Conservation (phyloP, 2,797 vertebrate species). For the Sparidentex hasta region DNA sequence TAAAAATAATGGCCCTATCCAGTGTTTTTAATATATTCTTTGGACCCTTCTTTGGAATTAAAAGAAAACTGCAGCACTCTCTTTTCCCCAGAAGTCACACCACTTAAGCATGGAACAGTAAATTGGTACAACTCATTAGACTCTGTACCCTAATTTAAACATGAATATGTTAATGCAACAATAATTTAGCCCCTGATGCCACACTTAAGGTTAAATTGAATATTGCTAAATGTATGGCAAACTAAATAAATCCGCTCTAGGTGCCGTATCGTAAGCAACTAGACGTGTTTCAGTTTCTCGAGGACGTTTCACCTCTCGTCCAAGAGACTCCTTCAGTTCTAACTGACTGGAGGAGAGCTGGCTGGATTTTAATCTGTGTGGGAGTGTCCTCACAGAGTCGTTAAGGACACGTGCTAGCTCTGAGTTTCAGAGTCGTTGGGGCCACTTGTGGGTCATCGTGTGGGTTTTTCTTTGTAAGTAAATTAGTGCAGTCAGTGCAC, state of each 20-base stretch:
- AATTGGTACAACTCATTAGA: constrained; percentile 2
- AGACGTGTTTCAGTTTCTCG: no score
- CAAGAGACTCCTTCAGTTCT: no score
- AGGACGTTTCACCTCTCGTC: no score
- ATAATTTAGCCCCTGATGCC: neutral
- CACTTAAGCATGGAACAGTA: neutral
- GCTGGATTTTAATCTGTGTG: no score
- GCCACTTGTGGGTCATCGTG: no score
- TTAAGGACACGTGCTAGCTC: no score
- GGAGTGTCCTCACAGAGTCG: no score
- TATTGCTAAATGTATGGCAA: neutral
- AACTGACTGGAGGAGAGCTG: no score
- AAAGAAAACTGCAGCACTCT: neutral
- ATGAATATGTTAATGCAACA: neutral
- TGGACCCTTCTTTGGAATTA: constrained; percentile 1
- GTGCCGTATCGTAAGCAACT: no score
- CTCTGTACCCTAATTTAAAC: neutral
- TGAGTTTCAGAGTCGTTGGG: no score
- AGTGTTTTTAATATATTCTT: neutral
- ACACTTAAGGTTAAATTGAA: neutral
- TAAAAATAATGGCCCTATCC: neutral
- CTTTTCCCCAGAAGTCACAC: neutral
- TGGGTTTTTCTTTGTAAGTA: no score
- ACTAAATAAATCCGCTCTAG: no score
- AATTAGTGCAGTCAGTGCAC: neutral